These are phyloP conservation scores for Pangasius sanitwongsei DNA, from an alignment of 2,797 vertebrate genomes.

Conservation along the genomic window DNA sequence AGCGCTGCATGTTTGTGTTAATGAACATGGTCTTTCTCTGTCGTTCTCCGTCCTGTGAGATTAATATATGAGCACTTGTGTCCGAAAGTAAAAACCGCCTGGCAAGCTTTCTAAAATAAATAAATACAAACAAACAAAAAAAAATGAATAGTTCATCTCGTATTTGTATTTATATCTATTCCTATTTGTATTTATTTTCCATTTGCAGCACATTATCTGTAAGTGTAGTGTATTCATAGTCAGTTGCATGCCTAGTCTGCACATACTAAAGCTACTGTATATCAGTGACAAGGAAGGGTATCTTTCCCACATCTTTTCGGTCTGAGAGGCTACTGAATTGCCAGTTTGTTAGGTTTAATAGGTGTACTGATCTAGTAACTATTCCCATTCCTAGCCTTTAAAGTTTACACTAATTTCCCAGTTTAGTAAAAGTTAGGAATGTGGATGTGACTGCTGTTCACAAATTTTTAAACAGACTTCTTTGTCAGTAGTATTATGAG, in stretches of 20 bases:
- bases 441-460: not conserved
- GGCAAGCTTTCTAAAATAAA: not conserved
- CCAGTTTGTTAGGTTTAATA: not conserved
- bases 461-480: not conserved
- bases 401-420: not conserved
- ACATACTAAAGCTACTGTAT: not conserved
- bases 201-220: not conserved
- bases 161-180: not conserved
- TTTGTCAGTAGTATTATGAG: not conserved
- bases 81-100: not conserved
- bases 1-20: not conserved
- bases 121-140: not conserved
- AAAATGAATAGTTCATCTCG: not conserved
- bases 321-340: not conserved
- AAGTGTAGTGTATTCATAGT: not conserved
- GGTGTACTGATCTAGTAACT: not conserved
- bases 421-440: not conserved
- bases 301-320: not conserved
- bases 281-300: not conserved
- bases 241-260: not conserved
- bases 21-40: not conserved
- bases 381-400: not conserved
- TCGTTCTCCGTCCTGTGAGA: not conserved
- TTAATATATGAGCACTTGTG: not conserved
- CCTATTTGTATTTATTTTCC: not conserved